A percentile compares a stretch with the other conserved stretches of the same genome.
Conservation (phyloP, 37 sponge, comb jelly and placozoan genomes). For the Geodia barretti region DNA sequence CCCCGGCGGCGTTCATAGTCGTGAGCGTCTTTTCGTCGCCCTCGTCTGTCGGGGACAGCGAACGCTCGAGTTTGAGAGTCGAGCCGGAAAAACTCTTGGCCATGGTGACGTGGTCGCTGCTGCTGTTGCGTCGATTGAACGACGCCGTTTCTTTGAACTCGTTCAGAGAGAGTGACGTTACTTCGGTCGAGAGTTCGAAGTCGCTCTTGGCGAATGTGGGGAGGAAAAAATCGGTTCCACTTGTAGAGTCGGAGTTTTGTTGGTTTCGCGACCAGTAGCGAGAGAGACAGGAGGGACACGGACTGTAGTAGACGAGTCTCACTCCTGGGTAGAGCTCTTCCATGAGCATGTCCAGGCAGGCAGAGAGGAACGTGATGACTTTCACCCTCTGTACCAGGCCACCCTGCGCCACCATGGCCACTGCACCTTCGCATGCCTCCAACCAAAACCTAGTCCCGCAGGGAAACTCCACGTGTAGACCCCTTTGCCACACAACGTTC, state of each 20-base stretch:
- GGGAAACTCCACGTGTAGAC: constrained; percentile 52
- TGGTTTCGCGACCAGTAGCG: constrained; percentile 26
- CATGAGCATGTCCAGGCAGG: constrained; percentile 28
- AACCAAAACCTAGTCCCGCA: constrained; percentile 60
- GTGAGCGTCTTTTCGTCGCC: neutral
- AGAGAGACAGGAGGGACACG: constrained; percentile 53
- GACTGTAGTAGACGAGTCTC: constrained; percentile 16
- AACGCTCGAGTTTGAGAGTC: neutral
- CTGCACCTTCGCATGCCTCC: constrained; percentile 27
- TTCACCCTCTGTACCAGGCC: constrained; percentile 41
- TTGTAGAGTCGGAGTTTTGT: neutral
- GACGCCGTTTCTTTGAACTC: constrained; percentile 21
- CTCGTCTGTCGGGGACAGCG: neutral
- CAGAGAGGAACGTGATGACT: constrained; percentile 46
- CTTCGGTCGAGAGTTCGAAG: constrained; percentile 5
- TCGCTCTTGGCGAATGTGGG: neutral
- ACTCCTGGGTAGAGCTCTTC: constrained; percentile 52
- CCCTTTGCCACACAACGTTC: constrained; percentile 55
- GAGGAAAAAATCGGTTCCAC: neutral
- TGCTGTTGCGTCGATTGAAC: neutral
- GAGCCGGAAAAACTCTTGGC: constrained; percentile 16
- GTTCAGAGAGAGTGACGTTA: constrained; percentile 18
- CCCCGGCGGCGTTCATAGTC: neutral
- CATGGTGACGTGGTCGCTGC: neutral
- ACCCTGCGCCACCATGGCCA: constrained; percentile 41